A percentile compares a stretch with the other conserved stretches of the same genome.
phyloP scores from a whole-genome alignment of 1,140 invertebrate species.

The Papilio machaon region DNA sequence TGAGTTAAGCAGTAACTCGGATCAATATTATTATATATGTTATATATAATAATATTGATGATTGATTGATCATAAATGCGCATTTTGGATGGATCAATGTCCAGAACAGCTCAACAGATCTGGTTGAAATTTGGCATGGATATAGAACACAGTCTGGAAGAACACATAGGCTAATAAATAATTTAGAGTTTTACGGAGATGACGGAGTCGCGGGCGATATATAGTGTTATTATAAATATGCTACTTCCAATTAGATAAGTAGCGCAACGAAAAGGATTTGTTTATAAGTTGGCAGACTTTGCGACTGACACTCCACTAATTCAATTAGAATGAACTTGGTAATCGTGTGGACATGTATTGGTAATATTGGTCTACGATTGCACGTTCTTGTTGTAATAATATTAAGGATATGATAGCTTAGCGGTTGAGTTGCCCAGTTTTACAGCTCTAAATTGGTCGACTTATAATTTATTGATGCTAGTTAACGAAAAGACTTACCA shows the following conservation, averaged over 20 bases:
- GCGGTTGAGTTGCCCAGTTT: background rate
- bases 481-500: background rate
- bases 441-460: background rate
- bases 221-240: background rate
- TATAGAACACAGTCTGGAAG: too few relatives aligned
- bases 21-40: too few relatives aligned
- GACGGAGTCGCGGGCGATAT: too few relatives aligned
- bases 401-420: background rate
- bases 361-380: background rate
- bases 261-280: background rate
- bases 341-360: background rate
- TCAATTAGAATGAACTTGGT: constrained; percentile 16
- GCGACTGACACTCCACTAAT: background rate
- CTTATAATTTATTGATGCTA: too few relatives aligned
- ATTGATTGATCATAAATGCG: too few relatives aligned
- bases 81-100: too few relatives aligned
- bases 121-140: too few relatives aligned
- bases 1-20: too few relatives aligned
- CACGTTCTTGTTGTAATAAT: background rate
- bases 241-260: constrained; percentile 9
- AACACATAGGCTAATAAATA: too few relatives aligned
- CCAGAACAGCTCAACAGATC: too few relatives aligned
- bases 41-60: too few relatives aligned
- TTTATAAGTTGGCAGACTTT: background rate
- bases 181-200: too few relatives aligned